Percentiles rank a stretch among this genome's conserved stretches.
Conservation (phyloP, 1,140 invertebrate genomes). For the Caerostris darwini region DNA sequence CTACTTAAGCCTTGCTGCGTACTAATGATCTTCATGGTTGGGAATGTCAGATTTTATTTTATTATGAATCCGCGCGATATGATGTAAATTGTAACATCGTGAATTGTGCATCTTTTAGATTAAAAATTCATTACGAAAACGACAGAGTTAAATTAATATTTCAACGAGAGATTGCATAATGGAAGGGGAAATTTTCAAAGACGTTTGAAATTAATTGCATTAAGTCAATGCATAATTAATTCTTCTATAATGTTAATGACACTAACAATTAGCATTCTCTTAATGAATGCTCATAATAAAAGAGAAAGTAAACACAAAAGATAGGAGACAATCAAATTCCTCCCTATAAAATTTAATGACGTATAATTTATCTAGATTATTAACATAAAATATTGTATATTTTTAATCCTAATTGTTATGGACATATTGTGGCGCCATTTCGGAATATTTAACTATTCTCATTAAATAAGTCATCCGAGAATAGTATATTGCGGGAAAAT, state of each 20-base stretch:
- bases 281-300: slow-evolving; percentile 31
- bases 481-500: too few species aligned
- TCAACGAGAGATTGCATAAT: slow-evolving; percentile 2
- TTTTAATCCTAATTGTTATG: too few species aligned
- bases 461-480: too few species aligned
- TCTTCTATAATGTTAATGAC: slow-evolving; percentile 13
- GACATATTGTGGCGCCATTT: too few species aligned
- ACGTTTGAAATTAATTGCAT: slow-evolving; percentile 37
- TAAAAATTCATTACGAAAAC: slow-evolving; percentile 64
- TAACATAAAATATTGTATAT: too few species aligned
- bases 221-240: slow-evolving; percentile 17
- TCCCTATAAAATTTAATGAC: too few species aligned
- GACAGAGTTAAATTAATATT: slow-evolving; percentile 65
- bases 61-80: slow-evolving; percentile 42
- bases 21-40: slow-evolving; percentile 35
- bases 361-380: too few species aligned
- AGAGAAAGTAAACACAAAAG: background rate
- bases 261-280: slow-evolving; percentile 53
- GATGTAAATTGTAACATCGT: slow-evolving; percentile 40
- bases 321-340: background rate
- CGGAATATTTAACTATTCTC: too few species aligned
- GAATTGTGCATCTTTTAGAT: slow-evolving; percentile 46
- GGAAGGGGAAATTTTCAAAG: slow-evolving; percentile 25
- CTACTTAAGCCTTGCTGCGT: slow-evolving; percentile 27
- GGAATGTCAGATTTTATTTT: slow-evolving; percentile 47